These are phyloP conservation scores for Pristionchus pacificus DNA, from an alignment of 1,140 invertebrate species.

Conservation along the genomic window DNA sequence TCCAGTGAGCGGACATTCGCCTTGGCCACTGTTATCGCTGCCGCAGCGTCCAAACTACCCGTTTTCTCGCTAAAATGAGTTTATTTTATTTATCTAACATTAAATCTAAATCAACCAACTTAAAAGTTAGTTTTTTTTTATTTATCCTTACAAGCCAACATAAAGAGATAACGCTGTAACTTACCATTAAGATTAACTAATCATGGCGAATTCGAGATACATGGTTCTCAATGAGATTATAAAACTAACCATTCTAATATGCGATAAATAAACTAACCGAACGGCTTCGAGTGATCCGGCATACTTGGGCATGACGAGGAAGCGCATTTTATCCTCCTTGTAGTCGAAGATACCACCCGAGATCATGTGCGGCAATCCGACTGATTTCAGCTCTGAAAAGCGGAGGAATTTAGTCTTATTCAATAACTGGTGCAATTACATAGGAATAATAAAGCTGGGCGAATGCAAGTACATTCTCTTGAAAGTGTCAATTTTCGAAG, in stretches of 20 bases:
- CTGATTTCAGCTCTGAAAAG: slow-evolving; percentile 14
- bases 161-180: too few relatives aligned
- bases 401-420: background rate
- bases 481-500: too few relatives aligned
- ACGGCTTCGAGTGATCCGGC: slow-evolving; percentile 20
- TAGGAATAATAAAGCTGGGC: too few relatives aligned
- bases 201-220: too few relatives aligned
- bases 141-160: too few relatives aligned
- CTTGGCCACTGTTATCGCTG: slow-evolving; percentile 10
- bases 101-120: background rate
- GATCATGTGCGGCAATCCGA: slow-evolving; percentile 28
- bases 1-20: slow-evolving; percentile 16
- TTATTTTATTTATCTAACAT: too few relatives aligned
- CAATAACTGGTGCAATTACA: too few relatives aligned
- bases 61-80: too few relatives aligned
- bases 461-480: too few relatives aligned
- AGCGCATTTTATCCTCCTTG: slow-evolving; percentile 26
- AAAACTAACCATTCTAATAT: background rate
- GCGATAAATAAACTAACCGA: slow-evolving; percentile 1
- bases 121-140: too few relatives aligned
- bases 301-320: slow-evolving; percentile 37
- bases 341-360: slow-evolving; percentile 27
- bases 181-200: too few relatives aligned
- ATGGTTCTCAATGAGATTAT: too few relatives aligned
- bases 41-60: background rate